Conservation (phyloP, 2,888 invertebrate species). For the Scotopteryx bipunctaria region DNA sequence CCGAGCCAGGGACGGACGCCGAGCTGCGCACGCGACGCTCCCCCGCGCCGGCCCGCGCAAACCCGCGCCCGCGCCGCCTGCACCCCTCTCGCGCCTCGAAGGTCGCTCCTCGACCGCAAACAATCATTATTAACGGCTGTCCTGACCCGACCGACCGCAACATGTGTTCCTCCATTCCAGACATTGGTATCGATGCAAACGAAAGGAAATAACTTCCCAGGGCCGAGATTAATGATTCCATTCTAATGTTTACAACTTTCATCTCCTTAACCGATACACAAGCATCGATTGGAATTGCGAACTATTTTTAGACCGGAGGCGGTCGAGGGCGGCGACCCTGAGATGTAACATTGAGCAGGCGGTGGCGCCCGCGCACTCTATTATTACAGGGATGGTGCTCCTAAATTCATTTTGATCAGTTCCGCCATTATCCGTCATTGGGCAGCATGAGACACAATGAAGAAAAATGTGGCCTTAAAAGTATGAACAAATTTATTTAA, state of each 20-base stretch:
- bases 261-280: conserved; percentile 49
- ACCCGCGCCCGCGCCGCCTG: conserved; percentile 36
- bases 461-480: too few relatives aligned
- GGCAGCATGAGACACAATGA: too few relatives aligned
- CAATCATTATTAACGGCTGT: conserved; percentile 41
- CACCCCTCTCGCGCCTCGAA: conserved; percentile 45
- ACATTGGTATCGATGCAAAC: conserved; percentile 12
- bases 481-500: too few relatives aligned
- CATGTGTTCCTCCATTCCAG: conserved; percentile 27
- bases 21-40: conserved; percentile 79
- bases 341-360: conserved; percentile 55
- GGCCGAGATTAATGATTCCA: conserved; percentile 31
- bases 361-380: conserved; percentile 53
- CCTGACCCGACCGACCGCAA: conserved; percentile 35
- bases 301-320: conserved; percentile 72
- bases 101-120: conserved; percentile 43
- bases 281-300: conserved; percentile 53
- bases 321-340: conserved; percentile 73
- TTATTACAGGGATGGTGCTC: conserved; percentile 18
- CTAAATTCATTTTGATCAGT: not conserved
- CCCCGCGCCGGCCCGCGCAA: conserved; percentile 56
- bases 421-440: too few relatives aligned
- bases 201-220: conserved; percentile 23
- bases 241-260: conserved; percentile 43
- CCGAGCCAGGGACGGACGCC: conserved; percentile 80